A percentile compares a stretch with the other conserved stretches of the same genome.
Conservation (phyloP, 2,113 vertebrate genomes). For the Gallinago jamesoni region DNA sequence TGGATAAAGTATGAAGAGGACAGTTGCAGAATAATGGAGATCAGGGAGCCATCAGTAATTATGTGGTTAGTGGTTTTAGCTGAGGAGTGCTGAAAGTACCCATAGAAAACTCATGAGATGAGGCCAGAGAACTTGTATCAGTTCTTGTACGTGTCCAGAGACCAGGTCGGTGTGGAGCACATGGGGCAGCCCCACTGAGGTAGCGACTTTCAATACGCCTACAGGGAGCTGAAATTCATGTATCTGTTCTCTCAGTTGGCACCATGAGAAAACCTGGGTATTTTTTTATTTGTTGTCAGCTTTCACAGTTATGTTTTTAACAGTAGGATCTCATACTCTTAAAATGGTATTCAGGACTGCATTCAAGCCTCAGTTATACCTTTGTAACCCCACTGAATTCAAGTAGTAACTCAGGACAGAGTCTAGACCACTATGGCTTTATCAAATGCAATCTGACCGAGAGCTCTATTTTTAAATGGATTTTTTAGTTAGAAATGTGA, state of each 20-base stretch:
- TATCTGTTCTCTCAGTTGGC: not conserved
- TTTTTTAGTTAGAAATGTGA: not conserved
- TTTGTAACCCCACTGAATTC: not conserved
- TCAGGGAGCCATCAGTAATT: not conserved
- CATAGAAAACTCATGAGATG: not conserved
- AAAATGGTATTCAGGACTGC: not conserved
- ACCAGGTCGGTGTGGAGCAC: not conserved
- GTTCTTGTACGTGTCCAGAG: not conserved
- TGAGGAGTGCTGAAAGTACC: not conserved
- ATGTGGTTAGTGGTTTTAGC: not conserved
- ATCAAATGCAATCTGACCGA: not conserved
- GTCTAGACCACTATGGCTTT: not conserved
- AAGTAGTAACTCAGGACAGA: not conserved
- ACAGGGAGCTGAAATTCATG: not conserved
- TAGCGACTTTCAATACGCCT: not conserved
- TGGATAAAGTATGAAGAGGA: not conserved
- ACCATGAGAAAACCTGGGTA: not conserved
- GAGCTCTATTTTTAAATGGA: not conserved
- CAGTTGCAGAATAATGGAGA: not conserved
- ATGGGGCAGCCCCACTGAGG: not conserved
- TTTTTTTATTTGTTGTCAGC: not conserved
- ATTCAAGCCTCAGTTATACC: not conserved
- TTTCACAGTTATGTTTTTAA: not conserved
- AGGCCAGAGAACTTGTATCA: accelerated
- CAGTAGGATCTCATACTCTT: not conserved